phyloP scores from a whole-genome alignment of 2,113 vertebrate species.

The Prunella fulvescens region DNA sequence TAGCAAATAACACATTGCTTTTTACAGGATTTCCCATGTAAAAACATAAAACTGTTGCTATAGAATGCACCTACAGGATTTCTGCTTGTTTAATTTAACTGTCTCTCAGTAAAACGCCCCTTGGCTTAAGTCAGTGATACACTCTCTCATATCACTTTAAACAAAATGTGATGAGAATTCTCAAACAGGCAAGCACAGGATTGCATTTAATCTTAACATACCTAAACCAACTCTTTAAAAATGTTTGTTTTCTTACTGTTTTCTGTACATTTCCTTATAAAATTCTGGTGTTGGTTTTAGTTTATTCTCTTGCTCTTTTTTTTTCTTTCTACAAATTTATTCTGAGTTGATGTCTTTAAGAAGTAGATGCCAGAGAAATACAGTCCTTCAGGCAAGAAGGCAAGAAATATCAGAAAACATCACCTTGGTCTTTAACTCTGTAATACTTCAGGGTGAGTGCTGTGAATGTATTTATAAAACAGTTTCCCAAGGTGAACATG shows the following conservation, averaged over 20 bases:
- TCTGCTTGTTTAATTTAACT: neutral
- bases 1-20: neutral
- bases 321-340: neutral
- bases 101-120: neutral
- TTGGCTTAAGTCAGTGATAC: neutral
- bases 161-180: neutral
- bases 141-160: neutral
- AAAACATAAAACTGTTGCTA: neutral
- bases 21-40: neutral
- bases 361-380: neutral
- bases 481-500: neutral
- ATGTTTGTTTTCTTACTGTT: neutral
- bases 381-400: neutral
- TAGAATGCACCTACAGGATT: neutral
- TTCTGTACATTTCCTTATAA: neutral
- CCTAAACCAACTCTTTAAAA: neutral
- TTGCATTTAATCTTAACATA: neutral
- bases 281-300: neutral
- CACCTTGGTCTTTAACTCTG: neutral
- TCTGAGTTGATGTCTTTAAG: neutral
- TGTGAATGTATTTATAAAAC: neutral
- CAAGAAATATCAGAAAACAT: neutral
- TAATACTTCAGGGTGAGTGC: neutral
- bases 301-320: neutral
- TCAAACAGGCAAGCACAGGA: neutral